phyloP scores from a whole-genome alignment of 2,113 vertebrate genomes.

The Psammodynastes pulverulentus region DNA sequence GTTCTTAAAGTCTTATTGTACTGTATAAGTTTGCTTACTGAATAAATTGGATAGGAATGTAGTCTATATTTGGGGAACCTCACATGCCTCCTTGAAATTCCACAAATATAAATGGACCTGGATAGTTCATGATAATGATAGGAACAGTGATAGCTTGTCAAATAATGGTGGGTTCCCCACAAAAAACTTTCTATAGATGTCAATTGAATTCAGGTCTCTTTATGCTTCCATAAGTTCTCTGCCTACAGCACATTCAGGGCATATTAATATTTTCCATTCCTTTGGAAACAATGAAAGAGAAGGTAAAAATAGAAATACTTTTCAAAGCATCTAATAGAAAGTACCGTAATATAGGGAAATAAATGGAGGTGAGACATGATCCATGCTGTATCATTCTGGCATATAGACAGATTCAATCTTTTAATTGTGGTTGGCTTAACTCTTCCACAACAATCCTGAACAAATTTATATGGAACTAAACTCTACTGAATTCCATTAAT shows the following conservation, averaged over 20 bases:
- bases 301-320: neutral
- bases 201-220: neutral
- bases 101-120: neutral
- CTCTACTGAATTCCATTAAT: neutral
- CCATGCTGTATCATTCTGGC: neutral
- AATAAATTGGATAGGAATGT: neutral
- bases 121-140: neutral
- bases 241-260: neutral
- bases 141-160: neutral
- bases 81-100: neutral
- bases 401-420: neutral
- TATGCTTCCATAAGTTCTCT: neutral
- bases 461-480: neutral
- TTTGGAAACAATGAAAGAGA: neutral
- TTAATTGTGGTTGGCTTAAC: neutral
- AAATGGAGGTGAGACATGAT: neutral
- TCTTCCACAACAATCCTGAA: neutral
- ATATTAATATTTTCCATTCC: neutral
- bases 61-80: neutral
- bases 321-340: neutral
- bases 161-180: neutral
- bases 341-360: neutral
- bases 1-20: neutral
- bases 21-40: neutral
- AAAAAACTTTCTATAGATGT: neutral